Conservation (phyloP, 1,140 invertebrate species). For the Glossosoma conforme region DNA sequence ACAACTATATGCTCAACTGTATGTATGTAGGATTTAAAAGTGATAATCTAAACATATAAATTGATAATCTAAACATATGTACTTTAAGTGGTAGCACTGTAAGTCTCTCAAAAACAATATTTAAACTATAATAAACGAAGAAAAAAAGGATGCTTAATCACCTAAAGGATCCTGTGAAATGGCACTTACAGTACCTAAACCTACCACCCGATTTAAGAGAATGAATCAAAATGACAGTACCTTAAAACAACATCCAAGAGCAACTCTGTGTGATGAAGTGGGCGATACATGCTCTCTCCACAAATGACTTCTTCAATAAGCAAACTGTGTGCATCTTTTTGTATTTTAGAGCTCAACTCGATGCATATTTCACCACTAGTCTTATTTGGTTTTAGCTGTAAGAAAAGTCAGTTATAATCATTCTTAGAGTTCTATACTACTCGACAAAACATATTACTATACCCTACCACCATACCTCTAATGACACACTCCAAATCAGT, state of each 20-base stretch:
- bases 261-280: constrained; percentile 72
- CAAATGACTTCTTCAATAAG: constrained; percentile 73
- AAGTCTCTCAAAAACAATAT: too few species aligned
- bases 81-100: too few species aligned
- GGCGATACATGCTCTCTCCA: constrained; percentile 63
- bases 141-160: too few species aligned
- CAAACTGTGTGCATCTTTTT: constrained; percentile 57
- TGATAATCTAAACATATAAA: too few species aligned
- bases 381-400: constrained; percentile 70
- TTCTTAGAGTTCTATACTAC: not conserved
- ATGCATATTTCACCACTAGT: constrained; percentile 68
- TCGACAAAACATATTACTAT: too few species aligned
- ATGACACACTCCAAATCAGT: too few species aligned
- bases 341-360: constrained; percentile 60
- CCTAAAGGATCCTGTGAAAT: too few species aligned
- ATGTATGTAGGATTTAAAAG: constrained; percentile 4
- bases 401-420: constrained; percentile 15
- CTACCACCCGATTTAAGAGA: too few species aligned
- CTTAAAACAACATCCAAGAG: constrained; percentile 61
- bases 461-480: too few species aligned
- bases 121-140: too few species aligned
- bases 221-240: constrained; percentile 37
- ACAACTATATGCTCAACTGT: not conserved
- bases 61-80: too few species aligned
- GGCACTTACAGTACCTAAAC: too few species aligned